A percentile compares a stretch with the other conserved stretches of the same genome.
Evolutionary conservation across 2,113 vertebrate species (phyloP).

Genomic region (Phylloscopus trochilus): DNA sequence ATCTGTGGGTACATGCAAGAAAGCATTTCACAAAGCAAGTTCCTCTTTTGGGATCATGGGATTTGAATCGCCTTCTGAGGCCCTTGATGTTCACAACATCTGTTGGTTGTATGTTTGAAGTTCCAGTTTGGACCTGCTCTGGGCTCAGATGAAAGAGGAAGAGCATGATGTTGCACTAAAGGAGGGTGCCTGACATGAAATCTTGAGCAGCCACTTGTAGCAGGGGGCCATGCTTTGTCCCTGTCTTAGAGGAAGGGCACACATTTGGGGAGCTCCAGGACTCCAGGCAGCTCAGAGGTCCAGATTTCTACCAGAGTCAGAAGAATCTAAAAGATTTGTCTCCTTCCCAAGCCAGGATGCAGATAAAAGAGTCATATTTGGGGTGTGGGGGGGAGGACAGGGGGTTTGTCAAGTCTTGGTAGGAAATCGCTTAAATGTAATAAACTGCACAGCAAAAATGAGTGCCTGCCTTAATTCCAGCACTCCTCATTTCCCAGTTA

Average conservation of each 20-base stretch:
- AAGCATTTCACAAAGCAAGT: conserved; percentile 44
- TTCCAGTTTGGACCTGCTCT: conserved; percentile 54
- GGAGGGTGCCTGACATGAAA: conserved; percentile 1
- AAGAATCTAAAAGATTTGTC: not conserved
- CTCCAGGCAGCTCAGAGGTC: not conserved
- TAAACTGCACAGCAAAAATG: not conserved
- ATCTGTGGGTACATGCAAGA: conserved; percentile 16
- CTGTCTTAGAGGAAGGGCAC: not conserved
- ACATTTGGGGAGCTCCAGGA: not conserved
- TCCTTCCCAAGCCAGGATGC: not conserved
- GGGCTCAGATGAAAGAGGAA: conserved; percentile 56
- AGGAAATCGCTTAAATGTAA: not conserved
- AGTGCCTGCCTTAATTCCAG: not conserved
- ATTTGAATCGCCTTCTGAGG: not conserved
- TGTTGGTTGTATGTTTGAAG: conserved; percentile 53
- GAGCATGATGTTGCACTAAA: not conserved
- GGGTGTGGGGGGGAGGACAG: too few species aligned
- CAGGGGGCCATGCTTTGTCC: not conserved
- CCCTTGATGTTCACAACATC: conserved; percentile 53
- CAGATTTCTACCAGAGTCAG: not conserved
- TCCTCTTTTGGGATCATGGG: conserved; percentile 65
- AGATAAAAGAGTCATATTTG: not conserved
- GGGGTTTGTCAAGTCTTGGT: not conserved
- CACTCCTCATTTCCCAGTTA: not conserved
- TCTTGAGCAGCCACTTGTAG: not conserved